Percentiles rank a stretch among this genome's conserved stretches.
These are phyloP conservation scores for Oscheius sp. DNA, from an alignment of 2,888 invertebrate genomes.

Conservation along the genomic window DNA sequence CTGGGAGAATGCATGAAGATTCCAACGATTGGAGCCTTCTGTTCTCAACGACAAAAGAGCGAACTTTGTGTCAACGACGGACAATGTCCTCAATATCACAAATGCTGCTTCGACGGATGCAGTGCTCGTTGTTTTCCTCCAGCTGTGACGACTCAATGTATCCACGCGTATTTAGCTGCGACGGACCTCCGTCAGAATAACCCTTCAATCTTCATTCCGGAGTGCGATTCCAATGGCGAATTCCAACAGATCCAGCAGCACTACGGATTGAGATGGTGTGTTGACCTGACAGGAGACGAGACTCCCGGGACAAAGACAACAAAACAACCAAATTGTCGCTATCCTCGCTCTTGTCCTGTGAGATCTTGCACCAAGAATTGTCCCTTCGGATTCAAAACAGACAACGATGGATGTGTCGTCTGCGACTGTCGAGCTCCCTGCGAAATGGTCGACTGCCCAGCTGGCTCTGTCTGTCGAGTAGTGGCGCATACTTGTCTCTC, in stretches of 20 bases:
- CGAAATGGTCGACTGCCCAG: conserved; percentile 56
- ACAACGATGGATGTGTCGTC: conserved; percentile 60
- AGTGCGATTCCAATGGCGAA: conserved; percentile 52
- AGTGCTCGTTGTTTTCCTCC: conserved; percentile 54
- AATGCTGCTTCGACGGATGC: conserved; percentile 68
- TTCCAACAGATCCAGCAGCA: conserved; percentile 56
- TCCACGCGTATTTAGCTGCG: conserved; percentile 9
- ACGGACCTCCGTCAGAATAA: conserved; percentile 12
- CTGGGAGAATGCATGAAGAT: conserved; percentile 44
- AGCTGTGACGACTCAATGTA: conserved; percentile 39
- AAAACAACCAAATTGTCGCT: conserved; percentile 50
- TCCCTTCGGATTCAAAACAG: conserved; percentile 52
- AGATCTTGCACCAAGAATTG: conserved; percentile 52
- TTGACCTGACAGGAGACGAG: conserved; percentile 57
- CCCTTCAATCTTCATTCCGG: conserved; percentile 40
- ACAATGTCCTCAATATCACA: conserved; percentile 58
- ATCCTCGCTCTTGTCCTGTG: conserved; percentile 51
- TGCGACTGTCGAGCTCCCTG: conserved; percentile 64
- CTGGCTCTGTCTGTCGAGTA: conserved; percentile 56
- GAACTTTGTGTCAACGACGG: conserved; percentile 50
- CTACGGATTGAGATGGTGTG: conserved; percentile 64
- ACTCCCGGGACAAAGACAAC: conserved; percentile 49
- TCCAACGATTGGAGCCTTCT: conserved; percentile 43
- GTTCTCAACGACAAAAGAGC: conserved; percentile 31
- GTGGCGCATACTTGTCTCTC: conserved; percentile 50